Evolutionary conservation across 2,113 vertebrate genomes (phyloP).

Genomic region (Ramphastos sulfuratus): DNA sequence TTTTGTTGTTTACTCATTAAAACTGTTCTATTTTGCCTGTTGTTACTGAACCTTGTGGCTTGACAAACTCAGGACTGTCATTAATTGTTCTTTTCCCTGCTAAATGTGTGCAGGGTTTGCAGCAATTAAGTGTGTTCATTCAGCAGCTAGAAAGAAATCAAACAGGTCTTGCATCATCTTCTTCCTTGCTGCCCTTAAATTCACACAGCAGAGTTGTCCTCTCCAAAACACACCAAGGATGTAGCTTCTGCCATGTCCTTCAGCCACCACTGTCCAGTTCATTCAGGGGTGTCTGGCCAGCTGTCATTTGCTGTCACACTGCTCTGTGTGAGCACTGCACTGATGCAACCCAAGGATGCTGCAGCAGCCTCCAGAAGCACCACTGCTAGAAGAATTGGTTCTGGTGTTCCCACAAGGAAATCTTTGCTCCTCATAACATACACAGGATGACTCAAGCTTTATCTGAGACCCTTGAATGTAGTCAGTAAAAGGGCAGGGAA

Average conservation of each 20-base stretch:
- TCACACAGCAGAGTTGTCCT: neutral
- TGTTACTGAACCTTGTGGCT: neutral
- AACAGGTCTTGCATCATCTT: neutral
- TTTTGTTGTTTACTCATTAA: neutral
- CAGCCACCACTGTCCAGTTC: neutral
- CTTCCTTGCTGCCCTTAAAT: neutral
- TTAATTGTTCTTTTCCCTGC: constrained; percentile 4
- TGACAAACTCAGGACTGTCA: neutral
- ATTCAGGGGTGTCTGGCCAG: neutral
- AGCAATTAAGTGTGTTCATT: neutral
- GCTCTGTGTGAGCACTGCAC: neutral
- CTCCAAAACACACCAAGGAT: neutral
- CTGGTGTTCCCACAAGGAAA: neutral
- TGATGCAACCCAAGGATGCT: neutral
- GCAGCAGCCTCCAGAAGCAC: neutral
- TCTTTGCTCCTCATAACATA: neutral
- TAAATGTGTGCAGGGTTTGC: neutral
- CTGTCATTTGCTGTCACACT: neutral
- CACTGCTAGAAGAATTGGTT: neutral
- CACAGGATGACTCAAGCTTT: neutral
- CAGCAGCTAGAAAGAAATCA: neutral
- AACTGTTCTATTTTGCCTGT: neutral
- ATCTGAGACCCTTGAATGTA: neutral
- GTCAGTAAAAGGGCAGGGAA: neutral
- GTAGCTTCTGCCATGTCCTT: neutral